Percentiles rank a stretch among this genome's conserved stretches.
Conservation (phyloP, 2,113 vertebrate species). For the Muntiacus reevesi region DNA sequence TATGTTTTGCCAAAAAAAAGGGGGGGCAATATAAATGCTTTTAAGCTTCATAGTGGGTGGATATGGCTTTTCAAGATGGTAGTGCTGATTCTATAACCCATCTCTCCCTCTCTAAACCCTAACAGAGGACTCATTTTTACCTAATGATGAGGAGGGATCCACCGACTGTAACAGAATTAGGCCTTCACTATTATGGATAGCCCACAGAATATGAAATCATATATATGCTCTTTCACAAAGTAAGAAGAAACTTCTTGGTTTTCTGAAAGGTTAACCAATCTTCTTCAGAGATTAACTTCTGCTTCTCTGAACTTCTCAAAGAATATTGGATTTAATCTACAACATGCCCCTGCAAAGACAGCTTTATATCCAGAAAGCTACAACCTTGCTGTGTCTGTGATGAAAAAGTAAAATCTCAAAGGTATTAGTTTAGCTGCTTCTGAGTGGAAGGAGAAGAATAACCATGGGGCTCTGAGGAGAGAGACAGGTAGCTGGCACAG, state of each 20-base stretch:
- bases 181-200: neutral
- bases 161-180: neutral
- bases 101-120: neutral
- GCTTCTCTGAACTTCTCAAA: neutral
- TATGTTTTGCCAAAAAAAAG: neutral
- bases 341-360: neutral
- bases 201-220: neutral
- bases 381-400: neutral
- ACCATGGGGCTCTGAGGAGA: neutral
- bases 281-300: conserved; percentile 6
- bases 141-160: neutral
- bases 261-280: neutral
- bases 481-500: neutral
- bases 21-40: neutral
- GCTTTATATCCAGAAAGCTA: neutral
- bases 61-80: neutral
- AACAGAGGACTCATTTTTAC: neutral
- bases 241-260: neutral
- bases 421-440: neutral
- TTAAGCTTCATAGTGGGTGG: neutral
- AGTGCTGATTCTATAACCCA: neutral
- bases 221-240: neutral
- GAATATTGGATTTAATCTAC: neutral
- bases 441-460: neutral
- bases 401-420: neutral